Base-by-base conservation (phyloP, 1,140 invertebrate genomes). In the Rhizoglyphus robini region DNA sequence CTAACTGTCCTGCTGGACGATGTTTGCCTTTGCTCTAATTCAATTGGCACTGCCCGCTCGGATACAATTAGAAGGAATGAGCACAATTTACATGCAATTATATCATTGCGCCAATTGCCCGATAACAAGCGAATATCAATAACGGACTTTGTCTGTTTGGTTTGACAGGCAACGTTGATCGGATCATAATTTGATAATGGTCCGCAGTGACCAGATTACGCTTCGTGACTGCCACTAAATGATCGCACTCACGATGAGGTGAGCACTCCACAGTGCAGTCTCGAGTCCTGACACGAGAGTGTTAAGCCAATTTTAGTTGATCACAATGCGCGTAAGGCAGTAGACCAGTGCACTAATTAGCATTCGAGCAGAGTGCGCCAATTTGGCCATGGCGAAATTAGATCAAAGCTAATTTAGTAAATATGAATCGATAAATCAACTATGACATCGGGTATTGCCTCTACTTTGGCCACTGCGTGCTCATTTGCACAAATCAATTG, bases 201-300 rank as follows among this genome's bases (percentile, higher is more conserved):
- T 5, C 51, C 23, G 15, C 51, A 23, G 51, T 54, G 20, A 54
- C 51, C 51, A 54, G 51, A 54, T 54, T 54, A 54, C 51, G 8
- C 8, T 54, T 54, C 51, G 51, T 54, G 51, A 54, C 51, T 54
- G 51, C 8, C 51, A 32, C 51, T 11, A 54, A 54, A 54, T 54
- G 23, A 54, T 54, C 51, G 20, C 51, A 8, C 8, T 54, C 20
- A 54, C 20, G 8, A 20, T 8, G 31, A 8, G 51, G 51, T 23
- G 8, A 41, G 18, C 36, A 11, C n/a, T n/a, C n/a, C n/a, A n/a
- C 41, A 46, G 41, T 46, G 41, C 41, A 46, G 41, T 15, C 15
- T 15, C 41, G 41, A 46, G 41, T 15, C 41, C 20, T 54, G 8
- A 23, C 51, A 54, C 51, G 51, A 54, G 8, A 54, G 51, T 54